These are phyloP conservation scores for Mungos mungo DNA, from an alignment of 2,113 vertebrate species.

Conservation along the genomic window DNA sequence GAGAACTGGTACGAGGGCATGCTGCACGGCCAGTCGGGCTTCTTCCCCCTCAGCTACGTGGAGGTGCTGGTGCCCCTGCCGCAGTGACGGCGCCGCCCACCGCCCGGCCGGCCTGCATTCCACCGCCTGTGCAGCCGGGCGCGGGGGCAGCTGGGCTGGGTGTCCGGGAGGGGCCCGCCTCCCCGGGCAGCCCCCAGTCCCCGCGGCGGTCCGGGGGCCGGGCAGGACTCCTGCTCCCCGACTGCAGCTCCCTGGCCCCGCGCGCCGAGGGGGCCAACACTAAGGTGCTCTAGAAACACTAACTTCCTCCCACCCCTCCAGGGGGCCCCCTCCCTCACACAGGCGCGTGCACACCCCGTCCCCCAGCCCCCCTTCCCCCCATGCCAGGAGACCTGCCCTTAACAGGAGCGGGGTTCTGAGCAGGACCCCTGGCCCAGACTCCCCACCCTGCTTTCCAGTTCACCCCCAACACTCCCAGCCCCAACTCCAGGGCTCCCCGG, in stretches of 20 bases:
- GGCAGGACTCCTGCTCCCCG: not conserved
- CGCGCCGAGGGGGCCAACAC: slow-evolving; percentile 9
- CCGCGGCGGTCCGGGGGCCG: not conserved
- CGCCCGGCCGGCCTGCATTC: slow-evolving; percentile 46
- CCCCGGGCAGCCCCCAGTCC: not conserved
- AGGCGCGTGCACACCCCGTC: not conserved
- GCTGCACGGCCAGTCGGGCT: slow-evolving; percentile 95
- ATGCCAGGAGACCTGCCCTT: not conserved
- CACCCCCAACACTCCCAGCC: not conserved
- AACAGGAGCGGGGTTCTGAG: not conserved
- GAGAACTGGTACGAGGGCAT: slow-evolving; percentile 99
- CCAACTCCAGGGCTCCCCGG: not conserved
- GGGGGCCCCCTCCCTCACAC: not conserved
- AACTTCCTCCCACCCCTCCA: not conserved
- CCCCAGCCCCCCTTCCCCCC: not conserved
- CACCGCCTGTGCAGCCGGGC: not conserved
- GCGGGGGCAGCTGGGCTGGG: not conserved
- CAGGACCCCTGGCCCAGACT: not conserved
- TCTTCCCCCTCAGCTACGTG: slow-evolving; percentile 99
- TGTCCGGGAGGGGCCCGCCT: not conserved
- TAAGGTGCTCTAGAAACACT: slow-evolving; percentile 80
- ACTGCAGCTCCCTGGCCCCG: not conserved
- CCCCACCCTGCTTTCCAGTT: not conserved
- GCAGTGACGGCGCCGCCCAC: slow-evolving; percentile 84
- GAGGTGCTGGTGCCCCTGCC: slow-evolving; percentile 95